phyloP scores from a whole-genome alignment of 1,140 invertebrate genomes.

The Limonius californicus region DNA sequence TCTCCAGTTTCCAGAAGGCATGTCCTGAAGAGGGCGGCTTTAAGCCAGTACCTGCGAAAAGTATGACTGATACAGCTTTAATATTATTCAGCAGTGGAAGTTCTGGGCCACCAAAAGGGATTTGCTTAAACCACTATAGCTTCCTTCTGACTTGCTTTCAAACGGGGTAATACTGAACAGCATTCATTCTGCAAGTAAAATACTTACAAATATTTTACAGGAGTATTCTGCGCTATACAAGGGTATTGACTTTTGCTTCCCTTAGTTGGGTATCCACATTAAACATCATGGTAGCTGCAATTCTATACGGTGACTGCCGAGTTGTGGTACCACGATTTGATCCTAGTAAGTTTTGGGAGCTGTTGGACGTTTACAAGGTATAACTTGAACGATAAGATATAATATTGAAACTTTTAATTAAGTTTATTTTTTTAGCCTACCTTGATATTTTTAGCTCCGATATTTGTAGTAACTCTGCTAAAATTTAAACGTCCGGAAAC shows the following conservation, averaged over 20 bases:
- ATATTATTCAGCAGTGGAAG: conserved; percentile 61
- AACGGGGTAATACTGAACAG: background rate
- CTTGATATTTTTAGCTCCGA: no score
- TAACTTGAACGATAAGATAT: no score
- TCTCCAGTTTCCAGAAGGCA: conserved; percentile 34
- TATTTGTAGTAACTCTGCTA: no score
- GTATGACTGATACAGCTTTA: conserved; percentile 27
- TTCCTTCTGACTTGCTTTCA: background rate
- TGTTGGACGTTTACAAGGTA: no score
- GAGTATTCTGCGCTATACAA: no score
- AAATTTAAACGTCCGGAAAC: no score
- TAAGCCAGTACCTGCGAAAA: conserved; percentile 11
- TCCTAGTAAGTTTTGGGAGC: no score
- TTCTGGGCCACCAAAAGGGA: conserved; percentile 69
- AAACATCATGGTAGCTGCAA: background rate
- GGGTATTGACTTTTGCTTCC: no score
- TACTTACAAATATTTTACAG: background rate
- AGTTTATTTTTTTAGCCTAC: no score
- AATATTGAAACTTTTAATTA: no score
- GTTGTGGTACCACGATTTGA: no score
- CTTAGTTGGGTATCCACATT: background rate
- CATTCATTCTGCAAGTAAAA: background rate
- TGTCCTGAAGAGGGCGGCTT: background rate
- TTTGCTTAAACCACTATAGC: conserved; percentile 57
- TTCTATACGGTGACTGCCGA: background rate